Evolutionary conservation across 1,140 invertebrate species (phyloP).

Genomic region (Hesperophylax magnus): DNA sequence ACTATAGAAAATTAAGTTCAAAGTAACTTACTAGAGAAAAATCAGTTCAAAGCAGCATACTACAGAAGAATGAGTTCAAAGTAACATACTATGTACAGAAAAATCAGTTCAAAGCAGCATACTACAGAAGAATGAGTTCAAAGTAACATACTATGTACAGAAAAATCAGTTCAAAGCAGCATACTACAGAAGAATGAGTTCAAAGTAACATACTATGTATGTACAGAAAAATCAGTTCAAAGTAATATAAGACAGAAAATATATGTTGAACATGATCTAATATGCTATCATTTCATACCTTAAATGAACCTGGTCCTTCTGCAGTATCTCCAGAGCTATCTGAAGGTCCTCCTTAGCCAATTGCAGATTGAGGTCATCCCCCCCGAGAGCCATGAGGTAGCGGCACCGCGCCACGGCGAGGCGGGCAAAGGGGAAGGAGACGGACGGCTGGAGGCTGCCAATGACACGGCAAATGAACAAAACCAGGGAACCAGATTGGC

Average conservation of each 20-base stretch:
- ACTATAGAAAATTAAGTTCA: no score
- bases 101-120: no score
- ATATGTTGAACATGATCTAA: neutral
- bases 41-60: no score
- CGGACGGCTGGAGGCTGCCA: constrained; percentile 63
- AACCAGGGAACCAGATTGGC: constrained; percentile 65
- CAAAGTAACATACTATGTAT: no score
- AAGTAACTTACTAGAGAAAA: no score
- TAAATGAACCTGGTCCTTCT: constrained; percentile 65
- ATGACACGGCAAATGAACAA: constrained; percentile 67
- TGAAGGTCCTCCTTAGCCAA: constrained; percentile 68
- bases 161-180: no score
- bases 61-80: no score
- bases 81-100: no score
- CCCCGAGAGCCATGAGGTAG: constrained; percentile 61
- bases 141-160: no score
- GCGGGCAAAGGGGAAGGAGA: constrained; percentile 62
- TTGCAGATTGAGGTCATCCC: constrained; percentile 56
- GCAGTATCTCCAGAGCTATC: constrained; percentile 65
- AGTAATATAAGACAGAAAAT: neutral
- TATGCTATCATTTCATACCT: constrained; percentile 58
- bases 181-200: no score
- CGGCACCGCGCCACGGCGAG: constrained; percentile 64
- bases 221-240: no score
- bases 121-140: no score